Evolutionary conservation across 2,888 invertebrate genomes (phyloP).

Genomic region (Lomographa bimaculata): DNA sequence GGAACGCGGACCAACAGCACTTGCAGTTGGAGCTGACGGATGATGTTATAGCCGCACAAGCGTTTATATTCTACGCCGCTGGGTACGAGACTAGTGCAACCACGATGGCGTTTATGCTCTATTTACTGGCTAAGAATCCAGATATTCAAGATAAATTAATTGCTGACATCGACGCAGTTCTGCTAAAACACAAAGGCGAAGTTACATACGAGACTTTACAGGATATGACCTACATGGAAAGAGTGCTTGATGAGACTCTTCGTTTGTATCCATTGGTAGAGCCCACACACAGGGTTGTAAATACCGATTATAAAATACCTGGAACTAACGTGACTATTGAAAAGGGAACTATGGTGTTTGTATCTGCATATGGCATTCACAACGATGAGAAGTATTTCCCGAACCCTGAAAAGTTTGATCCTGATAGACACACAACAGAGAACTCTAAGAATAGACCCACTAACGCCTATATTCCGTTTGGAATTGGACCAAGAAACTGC

Average conservation of each 20-base stretch:
- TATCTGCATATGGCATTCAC: slow-evolving; percentile 62
- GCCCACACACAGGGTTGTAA: slow-evolving; percentile 54
- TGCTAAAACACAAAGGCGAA: slow-evolving; percentile 45
- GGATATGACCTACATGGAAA: slow-evolving; percentile 61
- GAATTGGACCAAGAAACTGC: slow-evolving; percentile 65
- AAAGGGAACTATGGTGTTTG: slow-evolving; percentile 48
- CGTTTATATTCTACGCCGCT: slow-evolving; percentile 65
- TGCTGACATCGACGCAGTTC: slow-evolving; percentile 48
- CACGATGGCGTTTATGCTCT: slow-evolving; percentile 54
- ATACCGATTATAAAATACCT: slow-evolving; percentile 52
- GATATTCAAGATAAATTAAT: slow-evolving; percentile 58
- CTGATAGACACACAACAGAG: slow-evolving; percentile 60
- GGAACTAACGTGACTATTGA: slow-evolving; percentile 52
- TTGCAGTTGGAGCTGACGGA: slow-evolving; percentile 45
- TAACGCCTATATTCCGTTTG: slow-evolving; percentile 64
- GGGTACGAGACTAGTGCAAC: slow-evolving; percentile 73
- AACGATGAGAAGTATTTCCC: slow-evolving; percentile 62
- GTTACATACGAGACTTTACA: slow-evolving; percentile 57
- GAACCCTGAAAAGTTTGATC: slow-evolving; percentile 69
- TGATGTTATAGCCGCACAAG: slow-evolving; percentile 58
- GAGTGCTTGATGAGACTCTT: slow-evolving; percentile 59
- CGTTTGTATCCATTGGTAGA: slow-evolving; percentile 69
- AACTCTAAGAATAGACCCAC: slow-evolving; percentile 34
- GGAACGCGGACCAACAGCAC: slow-evolving; percentile 26
- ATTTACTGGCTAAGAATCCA: slow-evolving; percentile 57